Evolutionary conservation across 2,888 invertebrate genomes (phyloP), one percentile per base, ranked within the genome.

Genomic region (Mylabris sibirica): DNA sequence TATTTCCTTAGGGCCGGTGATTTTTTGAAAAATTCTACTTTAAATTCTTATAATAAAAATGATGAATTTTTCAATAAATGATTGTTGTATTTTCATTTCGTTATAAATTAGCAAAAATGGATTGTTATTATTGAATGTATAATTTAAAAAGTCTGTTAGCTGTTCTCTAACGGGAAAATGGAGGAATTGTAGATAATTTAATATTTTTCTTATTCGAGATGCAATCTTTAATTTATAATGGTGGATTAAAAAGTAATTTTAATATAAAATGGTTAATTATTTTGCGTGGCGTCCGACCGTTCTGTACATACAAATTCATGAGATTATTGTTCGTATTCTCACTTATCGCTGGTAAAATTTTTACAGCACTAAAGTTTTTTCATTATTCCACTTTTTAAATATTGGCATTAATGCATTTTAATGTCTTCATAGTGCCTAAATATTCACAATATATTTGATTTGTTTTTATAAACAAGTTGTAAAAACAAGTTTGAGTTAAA

Each of bases 231-330:
- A 78, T 78, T 78, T 79, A 79, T 78, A 73, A 74, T 75, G 70
- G 69, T 71, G 73, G 76, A 78, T 78, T 79, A 78, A 78, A 78
- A 78, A 77, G 79, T 76, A 74, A 79, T 78, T 79, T 79, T 79
- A 79, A 79, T 78, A 79, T 79, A 79, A 78, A 78, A 76, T 76
- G 77, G 76, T 78, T 78, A 79, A 79, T 79, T 79, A 79, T 78
- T 77, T 77, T 76, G 76, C 71, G 61, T 65, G 68, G 49, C 60
- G 53, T 66, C 65, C 61, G 67, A 59, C 63, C 65, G 60, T 60
- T 59, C 30, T 17, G 57, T 59, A 44, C 44, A 63, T 68, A 70
- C 66, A 72, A 72, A 72, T 72, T 66, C 66, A 65, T 49, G 70
- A 71, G 68, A 68, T 67, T 71, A 72, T 67, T 69, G 72, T 69